phyloP scores from a whole-genome alignment of 1,140 invertebrate genomes.

The Drosophila seguyi region DNA sequence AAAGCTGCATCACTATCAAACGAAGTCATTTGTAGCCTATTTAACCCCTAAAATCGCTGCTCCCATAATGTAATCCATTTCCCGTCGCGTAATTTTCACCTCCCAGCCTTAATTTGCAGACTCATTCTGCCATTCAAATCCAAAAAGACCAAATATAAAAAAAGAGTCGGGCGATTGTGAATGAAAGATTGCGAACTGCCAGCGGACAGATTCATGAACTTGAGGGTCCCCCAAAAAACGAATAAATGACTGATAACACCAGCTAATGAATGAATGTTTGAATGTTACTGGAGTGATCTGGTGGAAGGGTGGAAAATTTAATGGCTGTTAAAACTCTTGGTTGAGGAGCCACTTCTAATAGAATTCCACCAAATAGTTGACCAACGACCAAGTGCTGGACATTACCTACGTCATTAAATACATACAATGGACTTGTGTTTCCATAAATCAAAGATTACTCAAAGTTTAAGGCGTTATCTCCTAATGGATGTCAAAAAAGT shows the following conservation, averaged over 20 bases:
- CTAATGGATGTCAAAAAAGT: neutral
- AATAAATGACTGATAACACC: conserved; percentile 26
- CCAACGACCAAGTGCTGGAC: too few relatives aligned
- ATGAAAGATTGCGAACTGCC: conserved; percentile 36
- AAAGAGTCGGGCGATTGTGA: conserved; percentile 19
- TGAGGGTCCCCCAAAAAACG: conserved; percentile 1
- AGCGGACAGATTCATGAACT: conserved; percentile 31
- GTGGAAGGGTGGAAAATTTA: conserved; percentile 17
- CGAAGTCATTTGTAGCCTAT: neutral
- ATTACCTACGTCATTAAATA: conserved; percentile 9
- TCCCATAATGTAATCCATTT: neutral
- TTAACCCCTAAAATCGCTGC: neutral
- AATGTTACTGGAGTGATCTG: conserved; percentile 16
- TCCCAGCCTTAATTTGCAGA: neutral
- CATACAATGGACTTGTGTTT: neutral
- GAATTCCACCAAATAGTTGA: neutral
- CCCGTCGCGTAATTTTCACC: neutral
- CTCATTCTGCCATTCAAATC: conserved; percentile 31
- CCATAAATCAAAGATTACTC: conserved; percentile 12
- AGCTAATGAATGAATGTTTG: conserved; percentile 34
- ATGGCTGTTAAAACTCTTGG: conserved; percentile 6
- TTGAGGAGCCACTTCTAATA: conserved; percentile 14
- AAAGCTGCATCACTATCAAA: neutral
- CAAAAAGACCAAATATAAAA: neutral
- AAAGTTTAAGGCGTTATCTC: neutral